Conservation (phyloP, 2,797 vertebrate genomes). For the Thripadectes ignobilis region DNA sequence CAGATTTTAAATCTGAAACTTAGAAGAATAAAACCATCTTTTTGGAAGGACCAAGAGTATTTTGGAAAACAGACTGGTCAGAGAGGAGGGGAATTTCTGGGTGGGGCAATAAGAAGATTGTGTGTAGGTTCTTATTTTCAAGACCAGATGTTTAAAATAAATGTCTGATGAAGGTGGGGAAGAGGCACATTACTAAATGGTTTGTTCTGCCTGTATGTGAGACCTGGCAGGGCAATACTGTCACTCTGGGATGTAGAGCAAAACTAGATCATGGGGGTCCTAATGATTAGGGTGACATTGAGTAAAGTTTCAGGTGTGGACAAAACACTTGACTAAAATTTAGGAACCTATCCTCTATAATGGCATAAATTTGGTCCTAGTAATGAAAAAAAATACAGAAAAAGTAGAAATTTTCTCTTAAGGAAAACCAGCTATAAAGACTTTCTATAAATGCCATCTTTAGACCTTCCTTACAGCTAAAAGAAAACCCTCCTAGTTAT, state of each 20-base stretch:
- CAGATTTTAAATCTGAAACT: conserved; percentile 73
- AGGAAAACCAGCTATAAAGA: background rate
- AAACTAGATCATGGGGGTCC: background rate
- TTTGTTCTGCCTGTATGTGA: background rate
- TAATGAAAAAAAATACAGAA: background rate
- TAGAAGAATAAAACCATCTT: conserved; percentile 52
- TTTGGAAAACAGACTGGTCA: conserved; percentile 58
- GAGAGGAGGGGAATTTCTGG: background rate
- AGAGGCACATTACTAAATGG: background rate
- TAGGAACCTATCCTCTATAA: background rate
- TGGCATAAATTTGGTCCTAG: background rate
- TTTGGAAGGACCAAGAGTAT: conserved; percentile 46
- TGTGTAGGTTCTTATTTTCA: background rate
- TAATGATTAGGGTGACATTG: background rate
- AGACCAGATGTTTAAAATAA: background rate
- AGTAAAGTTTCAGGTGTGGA: background rate
- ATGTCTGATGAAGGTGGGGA: background rate
- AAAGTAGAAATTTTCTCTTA: background rate
- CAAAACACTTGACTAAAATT: background rate
- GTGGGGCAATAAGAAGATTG: conserved; percentile 6
- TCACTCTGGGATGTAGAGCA: background rate
- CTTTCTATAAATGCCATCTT: background rate
- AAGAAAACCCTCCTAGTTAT: background rate
- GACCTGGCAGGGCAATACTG: background rate
- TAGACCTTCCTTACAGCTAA: background rate